Conservation (phyloP, 2,797 vertebrate species). For the Leptodactylus fallax region DNA sequence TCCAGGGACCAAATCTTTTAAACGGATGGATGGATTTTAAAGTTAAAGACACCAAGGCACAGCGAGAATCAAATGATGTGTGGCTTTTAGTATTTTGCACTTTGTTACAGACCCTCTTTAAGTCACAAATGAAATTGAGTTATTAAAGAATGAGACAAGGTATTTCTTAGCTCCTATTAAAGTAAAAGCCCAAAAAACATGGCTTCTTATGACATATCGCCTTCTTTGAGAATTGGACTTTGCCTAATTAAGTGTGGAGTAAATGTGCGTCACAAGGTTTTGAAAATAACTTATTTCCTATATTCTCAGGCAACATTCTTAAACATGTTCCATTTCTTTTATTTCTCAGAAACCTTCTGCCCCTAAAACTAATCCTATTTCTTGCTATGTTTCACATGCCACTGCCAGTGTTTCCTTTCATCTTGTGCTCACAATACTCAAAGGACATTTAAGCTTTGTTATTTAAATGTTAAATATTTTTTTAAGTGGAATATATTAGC, state of each 20-base stretch:
- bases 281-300: neutral
- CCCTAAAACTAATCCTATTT: slow-evolving; percentile 34
- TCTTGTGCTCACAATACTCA: slow-evolving; percentile 25
- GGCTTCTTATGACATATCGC: neutral
- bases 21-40: too few species aligned
- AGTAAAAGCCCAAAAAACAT: neutral
- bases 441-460: slow-evolving; percentile 43
- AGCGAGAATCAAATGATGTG: too few species aligned
- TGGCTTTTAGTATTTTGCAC: too few species aligned
- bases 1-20: too few species aligned
- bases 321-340: slow-evolving; percentile 13
- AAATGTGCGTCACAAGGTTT: neutral
- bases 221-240: neutral
- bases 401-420: slow-evolving; percentile 47
- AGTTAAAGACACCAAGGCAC: too few species aligned
- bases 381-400: slow-evolving; percentile 8
- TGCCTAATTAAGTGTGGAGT: neutral
- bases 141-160: too few species aligned
- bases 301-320: neutral
- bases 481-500: slow-evolving; percentile 59
- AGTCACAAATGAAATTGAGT: too few species aligned
- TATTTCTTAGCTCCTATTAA: neutral
- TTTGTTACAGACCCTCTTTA: too few species aligned
- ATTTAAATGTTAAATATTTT: slow-evolving; percentile 57
- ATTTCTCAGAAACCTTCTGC: slow-evolving; percentile 9